Conservation (phyloP, 2,113 vertebrate species). For the Dryoscopus gambensis region DNA sequence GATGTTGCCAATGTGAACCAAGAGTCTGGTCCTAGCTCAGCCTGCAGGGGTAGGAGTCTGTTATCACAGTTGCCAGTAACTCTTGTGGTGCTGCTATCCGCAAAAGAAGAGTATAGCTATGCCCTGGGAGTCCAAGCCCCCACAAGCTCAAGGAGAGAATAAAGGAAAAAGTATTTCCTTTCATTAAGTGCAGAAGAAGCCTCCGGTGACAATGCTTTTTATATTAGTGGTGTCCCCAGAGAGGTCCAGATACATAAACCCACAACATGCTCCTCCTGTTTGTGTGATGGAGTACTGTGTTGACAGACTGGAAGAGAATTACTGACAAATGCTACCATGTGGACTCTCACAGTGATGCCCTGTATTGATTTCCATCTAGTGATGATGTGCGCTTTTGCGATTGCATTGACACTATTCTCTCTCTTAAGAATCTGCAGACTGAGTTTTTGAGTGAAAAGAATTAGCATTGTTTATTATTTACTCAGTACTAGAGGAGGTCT, state of each 20-base stretch:
- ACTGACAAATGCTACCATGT: constrained; percentile 58
- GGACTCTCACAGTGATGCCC: constrained; percentile 23
- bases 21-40: neutral
- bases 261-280: constrained; percentile 38
- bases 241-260: constrained; percentile 43
- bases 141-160: neutral
- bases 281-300: constrained; percentile 8
- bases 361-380: constrained; percentile 51
- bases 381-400: constrained; percentile 44
- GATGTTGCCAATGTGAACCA: neutral
- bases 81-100: neutral
- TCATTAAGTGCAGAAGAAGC: constrained; percentile 3
- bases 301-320: constrained; percentile 56
- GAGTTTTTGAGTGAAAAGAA: constrained; percentile 25
- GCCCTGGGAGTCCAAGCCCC: neutral
- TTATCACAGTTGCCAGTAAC: neutral
- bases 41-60: neutral
- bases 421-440: constrained; percentile 22
- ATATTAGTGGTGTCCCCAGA: constrained; percentile 41
- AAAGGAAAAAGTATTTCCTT: constrained; percentile 30
- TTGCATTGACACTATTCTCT: constrained; percentile 15
- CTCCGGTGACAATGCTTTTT: constrained; percentile 34
- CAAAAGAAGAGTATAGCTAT: neutral
- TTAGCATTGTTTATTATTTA: constrained; percentile 4
- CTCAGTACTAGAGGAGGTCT: neutral